Evolutionary conservation across 2,113 vertebrate genomes (phyloP).

Genomic region (Ageneiosus marmoratus): DNA sequence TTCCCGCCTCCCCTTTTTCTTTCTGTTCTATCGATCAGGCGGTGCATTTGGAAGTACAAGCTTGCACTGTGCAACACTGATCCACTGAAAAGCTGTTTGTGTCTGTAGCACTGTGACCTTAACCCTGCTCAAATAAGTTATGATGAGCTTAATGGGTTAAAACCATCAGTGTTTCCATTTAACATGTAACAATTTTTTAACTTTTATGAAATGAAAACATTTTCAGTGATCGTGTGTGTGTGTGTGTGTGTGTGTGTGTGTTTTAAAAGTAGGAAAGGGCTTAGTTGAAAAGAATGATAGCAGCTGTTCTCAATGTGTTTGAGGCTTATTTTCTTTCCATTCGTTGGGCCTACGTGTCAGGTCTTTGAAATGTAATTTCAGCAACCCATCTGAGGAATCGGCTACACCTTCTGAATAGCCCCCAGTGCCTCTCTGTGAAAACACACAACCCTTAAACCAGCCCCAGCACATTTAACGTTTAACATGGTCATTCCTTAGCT

Average conservation of each 20-base stretch:
- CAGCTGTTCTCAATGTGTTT: conserved; percentile 34
- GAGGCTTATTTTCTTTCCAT: conserved; percentile 32
- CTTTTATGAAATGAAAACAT: conserved; percentile 39
- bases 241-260: too few relatives aligned
- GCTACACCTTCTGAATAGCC: conserved; percentile 34
- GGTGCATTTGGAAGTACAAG: background rate
- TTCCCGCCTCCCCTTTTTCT: background rate
- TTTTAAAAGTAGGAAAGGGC: conserved; percentile 12
- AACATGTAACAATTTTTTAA: conserved; percentile 25
- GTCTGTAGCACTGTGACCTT: conserved; percentile 2
- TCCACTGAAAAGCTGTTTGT: conserved; percentile 19
- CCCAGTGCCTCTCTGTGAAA: conserved; percentile 29
- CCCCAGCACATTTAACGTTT: background rate
- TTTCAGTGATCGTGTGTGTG: conserved; percentile 26
- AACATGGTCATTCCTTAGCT: conserved; percentile 21
- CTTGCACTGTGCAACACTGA: background rate
- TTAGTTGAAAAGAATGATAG: conserved; percentile 17
- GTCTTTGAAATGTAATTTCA: conserved; percentile 42
- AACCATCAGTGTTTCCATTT: conserved; percentile 30
- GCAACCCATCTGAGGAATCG: conserved; percentile 15
- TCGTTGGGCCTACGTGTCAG: conserved; percentile 13
- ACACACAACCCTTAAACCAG: conserved; percentile 22
- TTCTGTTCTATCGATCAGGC: conserved; percentile 30
- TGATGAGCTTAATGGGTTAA: conserved; percentile 20
- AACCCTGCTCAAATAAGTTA: conserved; percentile 27